Percentiles rank a stretch among this genome's conserved stretches.
These are phyloP conservation scores for Peucedramus taeniatus DNA, from an alignment of 2,113 vertebrate species.

Conservation along the genomic window DNA sequence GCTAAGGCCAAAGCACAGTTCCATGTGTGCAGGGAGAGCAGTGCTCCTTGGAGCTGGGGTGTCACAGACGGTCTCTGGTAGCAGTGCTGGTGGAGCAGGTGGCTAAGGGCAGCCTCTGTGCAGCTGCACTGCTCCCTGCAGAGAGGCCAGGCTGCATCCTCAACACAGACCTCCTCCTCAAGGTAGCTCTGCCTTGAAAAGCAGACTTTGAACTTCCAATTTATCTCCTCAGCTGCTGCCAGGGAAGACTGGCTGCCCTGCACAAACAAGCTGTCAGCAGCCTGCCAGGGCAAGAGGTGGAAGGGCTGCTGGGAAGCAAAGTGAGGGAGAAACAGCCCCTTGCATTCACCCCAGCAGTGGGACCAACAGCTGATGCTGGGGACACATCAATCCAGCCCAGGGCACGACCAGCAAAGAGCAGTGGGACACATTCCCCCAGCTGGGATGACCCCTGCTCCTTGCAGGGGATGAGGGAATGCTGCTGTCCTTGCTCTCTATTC, in stretches of 20 bases:
- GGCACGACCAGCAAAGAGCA: fast-evolving
- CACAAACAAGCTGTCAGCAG: not conserved
- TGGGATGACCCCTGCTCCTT: not conserved
- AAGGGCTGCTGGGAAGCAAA: not conserved
- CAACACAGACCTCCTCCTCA: not conserved
- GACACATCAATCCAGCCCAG: fast-evolving
- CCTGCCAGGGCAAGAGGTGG: fast-evolving
- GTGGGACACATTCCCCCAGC: not conserved
- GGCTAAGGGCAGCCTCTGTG: not conserved
- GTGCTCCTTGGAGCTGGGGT: fast-evolving
- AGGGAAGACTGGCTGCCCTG: not conserved
- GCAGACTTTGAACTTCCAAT: not conserved
- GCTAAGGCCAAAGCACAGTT: not conserved
- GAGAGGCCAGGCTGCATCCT: not conserved
- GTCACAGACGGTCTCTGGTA: fast-evolving
- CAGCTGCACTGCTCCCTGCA: not conserved
- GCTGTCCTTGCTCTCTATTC: not conserved
- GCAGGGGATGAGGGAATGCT: not conserved
- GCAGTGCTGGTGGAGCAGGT: not conserved
- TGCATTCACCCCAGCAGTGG: not conserved
- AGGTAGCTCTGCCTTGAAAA: not conserved
- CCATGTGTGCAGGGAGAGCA: fast-evolving
- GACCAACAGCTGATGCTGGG: fast-evolving
- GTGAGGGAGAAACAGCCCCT: not conserved
- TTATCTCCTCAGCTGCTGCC: not conserved